Conservation (phyloP, 2,797 vertebrate genomes). For the Okamejei kenojei region DNA sequence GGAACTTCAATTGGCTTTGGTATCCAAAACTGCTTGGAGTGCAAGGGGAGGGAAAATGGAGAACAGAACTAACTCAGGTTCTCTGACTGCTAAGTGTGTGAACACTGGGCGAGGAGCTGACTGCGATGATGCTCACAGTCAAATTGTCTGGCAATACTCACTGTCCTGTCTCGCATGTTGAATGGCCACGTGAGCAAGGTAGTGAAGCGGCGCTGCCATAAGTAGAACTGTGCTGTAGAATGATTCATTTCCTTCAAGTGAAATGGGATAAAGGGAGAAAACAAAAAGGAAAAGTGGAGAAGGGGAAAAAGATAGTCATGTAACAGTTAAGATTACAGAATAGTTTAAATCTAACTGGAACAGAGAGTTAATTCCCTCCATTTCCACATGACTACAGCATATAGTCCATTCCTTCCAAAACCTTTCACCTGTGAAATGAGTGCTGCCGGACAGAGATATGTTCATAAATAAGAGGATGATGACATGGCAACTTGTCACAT, state of each 20-base stretch:
- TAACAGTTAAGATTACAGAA: conserved; percentile 32
- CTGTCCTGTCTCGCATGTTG: conserved; percentile 19
- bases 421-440: not conserved
- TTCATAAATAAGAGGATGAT: not conserved
- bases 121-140: conserved; percentile 7
- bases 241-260: conserved; percentile 32
- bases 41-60: too few species aligned
- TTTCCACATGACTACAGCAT: not conserved
- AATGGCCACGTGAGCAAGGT: conserved; percentile 3
- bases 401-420: not conserved
- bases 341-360: not conserved
- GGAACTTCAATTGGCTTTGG: not conserved
- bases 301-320: conserved; percentile 27
- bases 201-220: conserved; percentile 17
- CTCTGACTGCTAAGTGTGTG: not conserved
- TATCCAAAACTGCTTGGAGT: not conserved
- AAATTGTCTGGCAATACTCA: conserved; percentile 27
- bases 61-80: conserved; percentile 6
- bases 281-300: conserved; percentile 26
- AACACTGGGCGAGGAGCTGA: conserved; percentile 1
- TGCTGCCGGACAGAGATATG: not conserved
- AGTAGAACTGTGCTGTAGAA: conserved; percentile 14
- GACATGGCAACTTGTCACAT: not conserved
- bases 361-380: conserved; percentile 6
- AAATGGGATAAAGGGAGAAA: conserved; percentile 31